phyloP scores from a whole-genome alignment of 2,113 vertebrate genomes.

The Toxostoma redivivum region DNA sequence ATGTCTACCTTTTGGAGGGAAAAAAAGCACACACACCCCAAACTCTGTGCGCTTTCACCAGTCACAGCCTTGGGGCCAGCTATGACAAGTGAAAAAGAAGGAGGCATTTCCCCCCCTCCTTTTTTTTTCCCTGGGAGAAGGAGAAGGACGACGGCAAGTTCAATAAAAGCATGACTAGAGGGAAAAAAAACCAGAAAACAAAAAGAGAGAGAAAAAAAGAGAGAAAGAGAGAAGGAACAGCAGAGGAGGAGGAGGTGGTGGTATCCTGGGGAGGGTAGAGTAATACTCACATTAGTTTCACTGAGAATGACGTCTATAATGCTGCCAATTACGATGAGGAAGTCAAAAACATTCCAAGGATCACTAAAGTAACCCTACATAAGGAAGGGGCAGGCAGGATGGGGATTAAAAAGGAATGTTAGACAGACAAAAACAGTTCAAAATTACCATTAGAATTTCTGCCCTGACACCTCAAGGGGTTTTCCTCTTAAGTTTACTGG shows the following conservation, averaged over 20 bases:
- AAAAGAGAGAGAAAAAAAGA: slow-evolving; percentile 56
- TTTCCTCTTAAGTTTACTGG: background rate
- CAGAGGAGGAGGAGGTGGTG: slow-evolving; percentile 67
- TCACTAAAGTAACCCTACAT: slow-evolving; percentile 99
- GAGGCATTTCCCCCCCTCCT: slow-evolving; percentile 64
- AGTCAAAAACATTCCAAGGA: slow-evolving; percentile 99
- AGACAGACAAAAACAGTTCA: slow-evolving; percentile 88
- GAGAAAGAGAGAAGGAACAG: slow-evolving; percentile 63
- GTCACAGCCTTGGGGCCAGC: slow-evolving; percentile 56
- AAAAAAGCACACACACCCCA: slow-evolving; percentile 69
- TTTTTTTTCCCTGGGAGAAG: slow-evolving; percentile 75
- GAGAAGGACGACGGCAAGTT: slow-evolving; percentile 76
- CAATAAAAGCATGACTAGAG: slow-evolving; percentile 76
- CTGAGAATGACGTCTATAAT: slow-evolving; percentile 99
- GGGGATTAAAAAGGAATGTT: slow-evolving; percentile 96
- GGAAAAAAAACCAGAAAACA: slow-evolving; percentile 54
- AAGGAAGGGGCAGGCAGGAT: slow-evolving; percentile 89
- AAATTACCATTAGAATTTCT: slow-evolving; percentile 71
- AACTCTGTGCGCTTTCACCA: slow-evolving; percentile 67
- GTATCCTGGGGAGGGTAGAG: slow-evolving; percentile 78
- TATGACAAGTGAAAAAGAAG: slow-evolving; percentile 75
- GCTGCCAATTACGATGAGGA: slow-evolving; percentile 99
- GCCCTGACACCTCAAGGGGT: slow-evolving; percentile 45
- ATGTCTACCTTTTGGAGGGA: slow-evolving; percentile 60
- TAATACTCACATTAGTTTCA: slow-evolving; percentile 99